Evolutionary conservation across 2,113 vertebrate genomes (phyloP).

Genomic region (Myiopsitta monachus): DNA sequence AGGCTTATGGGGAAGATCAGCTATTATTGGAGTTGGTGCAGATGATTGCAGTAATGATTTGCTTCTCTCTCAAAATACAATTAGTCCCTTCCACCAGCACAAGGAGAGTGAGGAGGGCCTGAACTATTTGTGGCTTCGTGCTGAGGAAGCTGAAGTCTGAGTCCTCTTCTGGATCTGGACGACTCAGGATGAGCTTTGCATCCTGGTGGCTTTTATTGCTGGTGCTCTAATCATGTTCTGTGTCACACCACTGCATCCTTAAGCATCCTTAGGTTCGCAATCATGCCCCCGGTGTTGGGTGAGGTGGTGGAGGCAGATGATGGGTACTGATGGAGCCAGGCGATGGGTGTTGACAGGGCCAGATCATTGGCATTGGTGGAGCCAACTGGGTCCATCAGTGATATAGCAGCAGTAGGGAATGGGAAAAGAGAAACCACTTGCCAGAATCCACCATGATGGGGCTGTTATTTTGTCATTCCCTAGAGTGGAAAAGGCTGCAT

Average conservation of each 20-base stretch:
- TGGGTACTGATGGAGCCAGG: not conserved
- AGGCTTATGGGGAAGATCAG: conserved; percentile 3
- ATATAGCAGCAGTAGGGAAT: fast-evolving
- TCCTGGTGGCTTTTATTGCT: not conserved
- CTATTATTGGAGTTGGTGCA: conserved; percentile 2
- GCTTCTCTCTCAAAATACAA: not conserved
- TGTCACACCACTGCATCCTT: not conserved
- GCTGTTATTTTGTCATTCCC: not conserved
- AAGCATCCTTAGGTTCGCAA: not conserved
- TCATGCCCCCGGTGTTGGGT: not conserved
- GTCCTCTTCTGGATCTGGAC: not conserved
- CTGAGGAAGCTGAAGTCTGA: not conserved
- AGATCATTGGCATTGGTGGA: not conserved
- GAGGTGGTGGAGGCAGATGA: not conserved
- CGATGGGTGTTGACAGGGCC: not conserved
- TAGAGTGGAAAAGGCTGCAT: fast-evolving
- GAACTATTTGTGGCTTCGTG: not conserved
- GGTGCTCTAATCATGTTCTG: not conserved
- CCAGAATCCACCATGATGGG: not conserved
- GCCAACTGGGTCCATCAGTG: not conserved
- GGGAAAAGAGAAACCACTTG: not conserved
- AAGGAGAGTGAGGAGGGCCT: not conserved
- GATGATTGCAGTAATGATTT: not conserved
- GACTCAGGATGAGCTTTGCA: not conserved
- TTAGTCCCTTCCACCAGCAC: not conserved